Conservation (phyloP, 2,797 vertebrate genomes). For the Mallotus villosus region DNA sequence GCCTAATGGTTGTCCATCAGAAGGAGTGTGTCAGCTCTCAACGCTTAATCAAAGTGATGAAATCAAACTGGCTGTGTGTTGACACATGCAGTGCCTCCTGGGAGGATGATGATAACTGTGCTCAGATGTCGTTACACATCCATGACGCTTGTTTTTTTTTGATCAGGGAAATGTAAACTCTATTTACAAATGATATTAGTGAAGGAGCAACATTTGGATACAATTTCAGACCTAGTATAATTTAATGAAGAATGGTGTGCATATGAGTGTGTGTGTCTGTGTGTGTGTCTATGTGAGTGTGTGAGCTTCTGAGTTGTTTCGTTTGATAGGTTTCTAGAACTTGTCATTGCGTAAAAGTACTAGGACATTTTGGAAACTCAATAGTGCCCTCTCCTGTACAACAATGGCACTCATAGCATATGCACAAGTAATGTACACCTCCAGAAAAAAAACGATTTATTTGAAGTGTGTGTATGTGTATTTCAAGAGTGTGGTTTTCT, state of each 20-base stretch:
- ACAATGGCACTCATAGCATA: not conserved
- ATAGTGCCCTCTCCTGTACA: constrained; percentile 12
- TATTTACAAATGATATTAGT: not conserved
- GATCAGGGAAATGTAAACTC: not conserved
- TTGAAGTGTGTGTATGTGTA: not conserved
- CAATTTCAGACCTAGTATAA: not conserved
- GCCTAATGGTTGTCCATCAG: constrained; percentile 7
- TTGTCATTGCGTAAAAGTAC: not conserved
- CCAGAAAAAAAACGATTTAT: not conserved
- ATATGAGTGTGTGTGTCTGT: constrained; percentile 6
- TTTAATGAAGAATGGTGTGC: not conserved
- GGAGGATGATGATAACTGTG: not conserved
- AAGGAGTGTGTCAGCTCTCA: constrained; percentile 4
- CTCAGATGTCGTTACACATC: not conserved
- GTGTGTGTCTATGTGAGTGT: constrained; percentile 24
- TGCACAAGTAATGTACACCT: not conserved
- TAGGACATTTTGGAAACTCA: not conserved
- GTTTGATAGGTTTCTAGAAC: not conserved
- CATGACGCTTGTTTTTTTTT: not conserved
- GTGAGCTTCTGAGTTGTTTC: not conserved
- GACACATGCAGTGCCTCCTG: constrained; percentile 1
- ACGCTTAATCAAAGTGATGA: constrained; percentile 20
- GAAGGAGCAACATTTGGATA: not conserved
- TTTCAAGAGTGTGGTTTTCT: not conserved
- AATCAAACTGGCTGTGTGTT: not conserved